Base-by-base conservation (phyloP, 2,888 invertebrate species). In the Helicoverpa assulta region DNA sequence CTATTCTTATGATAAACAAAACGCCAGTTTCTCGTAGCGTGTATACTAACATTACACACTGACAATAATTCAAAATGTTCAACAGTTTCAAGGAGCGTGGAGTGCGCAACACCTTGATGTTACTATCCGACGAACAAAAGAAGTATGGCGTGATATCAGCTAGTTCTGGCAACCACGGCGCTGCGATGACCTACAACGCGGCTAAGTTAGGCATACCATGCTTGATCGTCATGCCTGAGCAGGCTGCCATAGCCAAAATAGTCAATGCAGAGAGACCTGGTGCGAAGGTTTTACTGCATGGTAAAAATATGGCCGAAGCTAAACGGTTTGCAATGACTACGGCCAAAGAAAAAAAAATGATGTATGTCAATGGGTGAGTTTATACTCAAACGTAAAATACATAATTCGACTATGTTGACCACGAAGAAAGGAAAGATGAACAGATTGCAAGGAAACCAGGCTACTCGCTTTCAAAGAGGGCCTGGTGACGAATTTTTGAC, bases 1-100 rank as follows among this genome's bases (percentile, higher is more conserved):
- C 26, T 26, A 26, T 26, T 26, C 2, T 26, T 26, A 26, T 26
- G 26, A 3, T 26, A 26, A 26, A 26, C 26, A 1, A 26, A 26
- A 26, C 26, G 26, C 26, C 26, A 26, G 26, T 3, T 26, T 33
- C 33, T 33, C 33, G 33, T 7, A 7, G 33, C 33, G 0, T 33
- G 33, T 33, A 7, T 33, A 33, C 33, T 33, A 8, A 33, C 33
- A 33, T 33, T 33, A 33, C 33, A 33, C 33, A 8, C 7, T 21
- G 6, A 53, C 43, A 69, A 18, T 65, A 55, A 29, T 37, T 54
- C 6, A 21, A 75, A 51, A 40, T 69, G 55, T 71, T 26, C 26
- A 59, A 50, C 85, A 98, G 99, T 92, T 99, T 99, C 90, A 99
- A 99, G 91, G 99, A 99, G 90, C 96, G 99, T 72, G 99, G 99